Conservation (phyloP, 2,113 vertebrate species). For the Meles meles region DNA sequence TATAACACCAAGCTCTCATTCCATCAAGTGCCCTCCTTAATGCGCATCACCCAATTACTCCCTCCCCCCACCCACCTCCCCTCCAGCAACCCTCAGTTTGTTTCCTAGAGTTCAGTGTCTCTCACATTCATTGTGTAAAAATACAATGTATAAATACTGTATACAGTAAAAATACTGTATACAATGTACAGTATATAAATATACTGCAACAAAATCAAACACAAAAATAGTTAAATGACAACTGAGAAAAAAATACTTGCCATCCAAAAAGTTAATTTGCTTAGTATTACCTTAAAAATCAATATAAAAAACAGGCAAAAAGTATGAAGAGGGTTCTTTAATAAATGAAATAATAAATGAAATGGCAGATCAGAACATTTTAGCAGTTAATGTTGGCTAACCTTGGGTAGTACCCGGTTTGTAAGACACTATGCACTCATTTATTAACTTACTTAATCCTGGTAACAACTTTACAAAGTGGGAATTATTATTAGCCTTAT, state of each 20-base stretch:
- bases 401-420: not conserved
- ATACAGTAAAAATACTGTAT: no score
- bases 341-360: not conserved
- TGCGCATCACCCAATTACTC: not conserved
- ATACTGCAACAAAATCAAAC: not conserved
- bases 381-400: not conserved
- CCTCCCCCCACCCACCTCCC: not conserved
- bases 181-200: no score
- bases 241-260: not conserved
- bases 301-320: not conserved
- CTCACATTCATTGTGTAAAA: not conserved
- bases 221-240: not conserved
- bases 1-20: not conserved
- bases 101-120: not conserved
- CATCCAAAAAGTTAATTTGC: not conserved
- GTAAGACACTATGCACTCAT: not conserved
- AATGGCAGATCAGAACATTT: not conserved
- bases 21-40: not conserved
- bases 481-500: not conserved
- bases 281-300: not conserved
- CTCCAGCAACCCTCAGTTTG: not conserved
- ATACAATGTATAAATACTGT: no score
- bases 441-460: not conserved
- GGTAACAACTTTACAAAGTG: not conserved
- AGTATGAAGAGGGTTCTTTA: not conserved